Percentiles rank a stretch among this genome's conserved stretches.
These are phyloP conservation scores for Acanthurus leucopareius DNA, from an alignment of 2,797 vertebrate genomes.

Conservation along the genomic window DNA sequence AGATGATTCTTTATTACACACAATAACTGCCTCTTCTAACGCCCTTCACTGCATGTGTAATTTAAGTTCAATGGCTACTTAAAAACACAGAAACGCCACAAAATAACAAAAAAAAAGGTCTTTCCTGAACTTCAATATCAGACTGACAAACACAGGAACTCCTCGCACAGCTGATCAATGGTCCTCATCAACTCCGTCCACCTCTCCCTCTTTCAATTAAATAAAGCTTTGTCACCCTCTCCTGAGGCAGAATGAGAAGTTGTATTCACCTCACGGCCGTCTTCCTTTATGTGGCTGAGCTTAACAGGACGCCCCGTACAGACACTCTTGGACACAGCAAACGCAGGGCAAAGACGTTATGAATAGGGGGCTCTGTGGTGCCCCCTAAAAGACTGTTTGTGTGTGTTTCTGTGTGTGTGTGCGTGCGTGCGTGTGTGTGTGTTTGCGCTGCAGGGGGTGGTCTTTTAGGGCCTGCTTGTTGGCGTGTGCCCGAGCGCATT, in stretches of 20 bases:
- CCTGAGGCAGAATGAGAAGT: slow-evolving; percentile 45
- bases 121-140: slow-evolving; percentile 16
- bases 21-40: background rate
- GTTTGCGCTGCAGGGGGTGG: slow-evolving; percentile 46
- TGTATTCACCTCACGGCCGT: slow-evolving; percentile 79
- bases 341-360: slow-evolving; percentile 56
- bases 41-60: background rate
- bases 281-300: slow-evolving; percentile 64
- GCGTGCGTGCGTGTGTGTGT: slow-evolving; percentile 45
- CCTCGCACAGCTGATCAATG: slow-evolving; percentile 37
- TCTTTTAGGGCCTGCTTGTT: slow-evolving; percentile 50
- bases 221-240: slow-evolving; percentile 73
- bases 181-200: slow-evolving; percentile 35
- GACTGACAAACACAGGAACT: slow-evolving; percentile 14
- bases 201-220: slow-evolving; percentile 52
- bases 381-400: slow-evolving; percentile 64
- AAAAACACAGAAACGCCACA: background rate
- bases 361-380: slow-evolving; percentile 78
- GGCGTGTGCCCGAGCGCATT: slow-evolving; percentile 38
- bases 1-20: background rate
- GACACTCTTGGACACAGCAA: slow-evolving; percentile 75
- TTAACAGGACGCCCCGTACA: slow-evolving; percentile 76
- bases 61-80: no score
- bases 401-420: slow-evolving; percentile 27
- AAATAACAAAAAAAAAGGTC: background rate